Evolutionary conservation across 1,140 invertebrate genomes (phyloP), one percentile per base, ranked within the genome.

Genomic region (Odontomachus brunneus): DNA sequence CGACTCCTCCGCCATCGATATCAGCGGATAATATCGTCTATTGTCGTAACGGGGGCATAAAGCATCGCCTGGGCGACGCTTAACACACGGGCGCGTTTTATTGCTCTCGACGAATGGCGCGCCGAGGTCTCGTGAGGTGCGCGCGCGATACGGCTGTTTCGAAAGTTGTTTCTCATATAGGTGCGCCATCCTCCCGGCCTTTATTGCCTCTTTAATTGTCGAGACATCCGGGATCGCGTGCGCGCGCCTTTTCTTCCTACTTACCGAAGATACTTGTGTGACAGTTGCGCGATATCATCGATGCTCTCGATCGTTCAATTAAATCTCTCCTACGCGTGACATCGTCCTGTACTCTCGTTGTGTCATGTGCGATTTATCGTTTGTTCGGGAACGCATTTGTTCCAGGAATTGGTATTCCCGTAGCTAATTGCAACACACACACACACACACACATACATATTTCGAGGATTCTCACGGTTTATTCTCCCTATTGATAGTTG

Each of bases 41-140:
- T 88, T 88, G 86, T 88, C 80, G 72, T 78, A 84, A 66, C 29
- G 48, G 19, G 29, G 12, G 33, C 73, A 73, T 82, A 83, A 88
- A 83, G 65, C 60, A 83, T 80, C 63, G 49, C 19, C 38, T n/a
- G 48, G 83, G 76, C 38, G 55, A 62, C 57, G 66, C 62, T 82
- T 83, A 83, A 83, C 75, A 59, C 83, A 26, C 14, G 24, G 62
- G 33, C 49, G 48, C 55, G 69, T 88, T 88, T 88, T 88, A 88
- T 76, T 80, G 73, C 67, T 12, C 51, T 12, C 51, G 65, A 29
- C 57, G 82, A 55, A 24, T 66, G 29, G 74, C 55, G 60, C 3
- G 60, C 48, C 19, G 74, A 76, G 53, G 60, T 76, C 38, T 60
- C 22, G 71, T 51, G 26, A 75, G 59, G 19, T 33, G 26, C 53